Percentiles rank a stretch among this genome's conserved stretches.
Conservation (phyloP, 2,888 invertebrate genomes). For the Herminia tarsipennalis region DNA sequence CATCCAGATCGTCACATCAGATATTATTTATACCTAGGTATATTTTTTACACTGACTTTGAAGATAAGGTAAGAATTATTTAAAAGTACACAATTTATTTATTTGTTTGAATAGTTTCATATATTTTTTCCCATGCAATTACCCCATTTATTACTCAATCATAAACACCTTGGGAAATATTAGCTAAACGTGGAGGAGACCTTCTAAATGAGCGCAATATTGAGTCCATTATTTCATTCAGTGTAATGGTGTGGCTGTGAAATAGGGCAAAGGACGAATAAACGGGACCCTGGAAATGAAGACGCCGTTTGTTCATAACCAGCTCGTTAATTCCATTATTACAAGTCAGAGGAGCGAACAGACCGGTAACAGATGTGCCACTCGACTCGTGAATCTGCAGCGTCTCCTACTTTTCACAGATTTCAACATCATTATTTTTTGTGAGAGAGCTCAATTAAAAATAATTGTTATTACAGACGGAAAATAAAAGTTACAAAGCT, state of each 20-base stretch:
- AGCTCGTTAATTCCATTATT: conserved; percentile 84
- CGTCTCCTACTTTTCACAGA: conserved; percentile 52
- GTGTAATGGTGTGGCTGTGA: conserved; percentile 81
- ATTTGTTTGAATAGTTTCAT: not conserved
- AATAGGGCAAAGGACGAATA: conserved; percentile 78
- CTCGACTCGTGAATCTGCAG: conserved; percentile 68
- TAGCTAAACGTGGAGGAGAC: conserved; percentile 63
- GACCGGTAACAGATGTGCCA: conserved; percentile 81
- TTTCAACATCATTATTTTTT: conserved; percentile 59
- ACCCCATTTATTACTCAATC: conserved; percentile 52
- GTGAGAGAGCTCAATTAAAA: conserved; percentile 50
- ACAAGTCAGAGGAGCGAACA: conserved; percentile 79
- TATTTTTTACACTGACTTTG: too few relatives aligned
- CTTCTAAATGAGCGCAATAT: conserved; percentile 69
- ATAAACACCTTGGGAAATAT: conserved; percentile 70
- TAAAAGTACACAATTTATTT: too few relatives aligned
- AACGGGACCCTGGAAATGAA: conserved; percentile 81
- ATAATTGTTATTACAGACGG: conserved; percentile 48
- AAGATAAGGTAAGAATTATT: not conserved
- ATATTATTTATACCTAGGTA: too few relatives aligned
- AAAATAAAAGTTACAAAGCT: conserved; percentile 29
- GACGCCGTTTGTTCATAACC: conserved; percentile 85
- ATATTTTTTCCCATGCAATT: conserved; percentile 36
- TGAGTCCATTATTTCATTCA: conserved; percentile 79
- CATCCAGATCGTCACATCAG: too few relatives aligned